Evolutionary conservation across 2,797 vertebrate genomes (phyloP), one percentile per base, ranked within the genome.

Genomic region (Poecilia gillii): DNA sequence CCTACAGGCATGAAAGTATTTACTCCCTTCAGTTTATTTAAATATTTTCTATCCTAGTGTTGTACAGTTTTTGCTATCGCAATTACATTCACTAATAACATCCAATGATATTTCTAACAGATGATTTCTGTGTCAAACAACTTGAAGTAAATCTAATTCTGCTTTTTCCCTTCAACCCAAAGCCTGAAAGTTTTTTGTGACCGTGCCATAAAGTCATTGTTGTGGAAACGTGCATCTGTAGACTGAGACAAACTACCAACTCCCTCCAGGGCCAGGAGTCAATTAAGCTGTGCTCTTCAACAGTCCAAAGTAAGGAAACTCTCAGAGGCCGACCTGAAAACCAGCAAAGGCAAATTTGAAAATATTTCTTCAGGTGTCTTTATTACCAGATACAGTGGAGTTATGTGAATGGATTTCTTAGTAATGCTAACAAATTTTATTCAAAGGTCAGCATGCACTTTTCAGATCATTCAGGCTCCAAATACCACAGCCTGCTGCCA

Each of bases 361-460:
- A 57, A 57, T 13, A 57, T 57, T 57, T 28, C 28, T 11, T 53
- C 28, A 33, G 5, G 57, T 33, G 59, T 39, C 31, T 36, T 36
- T 16, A 64, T 20, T 39, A 64, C 11, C 64, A 68, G 64, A 68
- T 25, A 41, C 36, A 41, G 23, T 39, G 64, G 18, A 9, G 18
- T 23, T 23, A 25, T 39, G 41, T 23, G 64, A 23, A 41, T 16
- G 18, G 20, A 41, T 68, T 20, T 20, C 23, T 68, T 62, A 4
- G n/a, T 4, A 47, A 41, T 62, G 51, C 31, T 49, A 46, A 16
- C 12, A 76, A 12, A 33, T 36, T 31, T 45, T 25, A 13, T n/a
- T 47, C n/a, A 73, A 11, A 23, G 33, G n/a, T 80, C 36, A 72
- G 46, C 28, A 18, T 62, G 9, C 51, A 75, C 72, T 46, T 80